Evolutionary conservation across 1,140 invertebrate species (phyloP), one percentile per base, ranked within the genome.

Genomic region (Pararge aegeria): DNA sequence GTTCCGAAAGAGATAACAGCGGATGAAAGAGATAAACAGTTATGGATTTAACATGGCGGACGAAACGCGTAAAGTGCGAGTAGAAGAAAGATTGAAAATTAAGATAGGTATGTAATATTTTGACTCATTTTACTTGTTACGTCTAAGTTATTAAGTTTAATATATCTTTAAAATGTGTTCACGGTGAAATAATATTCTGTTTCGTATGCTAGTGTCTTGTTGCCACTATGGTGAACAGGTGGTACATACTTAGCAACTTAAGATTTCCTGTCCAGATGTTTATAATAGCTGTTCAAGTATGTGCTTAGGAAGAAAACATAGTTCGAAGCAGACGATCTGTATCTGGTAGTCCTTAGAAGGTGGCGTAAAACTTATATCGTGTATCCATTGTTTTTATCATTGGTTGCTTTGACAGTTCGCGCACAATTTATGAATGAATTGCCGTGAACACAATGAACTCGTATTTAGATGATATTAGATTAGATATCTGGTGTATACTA

Each of bases 1-100:
- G 86, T 81, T 86, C 84, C 84, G 86, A 87, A 85, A 89, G 87
- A 87, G 84, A 87, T 87, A 87, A 88, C 83, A 84, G 82, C 85
- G 87, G 82, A 89, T 87, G 83, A 86, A 89, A 88, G 85, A 87
- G 85, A 87, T 86, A 88, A 83, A 85, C 89, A 92, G 91, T 92
- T 91, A 94, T 94, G 93, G 93, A 93, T 93, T 92, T 93, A 95
- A 95, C 93, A 96, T 96, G 95, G 95, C 95, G 91, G 94, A 95
- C 91, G 93, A 94, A 91, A 93, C 92, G 92, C 93, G 93, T 92
- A 93, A 94, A 93, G 94, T 96, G 91, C 94, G 95, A 92, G 93
- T 95, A 90, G 94, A 95, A 89, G 95, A 96, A 92, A 93, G 94
- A 90, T 93, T 96, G 89, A 95, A 94, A 93, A 95, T 96, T 83